These are phyloP conservation scores for Etheostoma cragini DNA, from an alignment of 2,113 vertebrate genomes.

Conservation along the genomic window DNA sequence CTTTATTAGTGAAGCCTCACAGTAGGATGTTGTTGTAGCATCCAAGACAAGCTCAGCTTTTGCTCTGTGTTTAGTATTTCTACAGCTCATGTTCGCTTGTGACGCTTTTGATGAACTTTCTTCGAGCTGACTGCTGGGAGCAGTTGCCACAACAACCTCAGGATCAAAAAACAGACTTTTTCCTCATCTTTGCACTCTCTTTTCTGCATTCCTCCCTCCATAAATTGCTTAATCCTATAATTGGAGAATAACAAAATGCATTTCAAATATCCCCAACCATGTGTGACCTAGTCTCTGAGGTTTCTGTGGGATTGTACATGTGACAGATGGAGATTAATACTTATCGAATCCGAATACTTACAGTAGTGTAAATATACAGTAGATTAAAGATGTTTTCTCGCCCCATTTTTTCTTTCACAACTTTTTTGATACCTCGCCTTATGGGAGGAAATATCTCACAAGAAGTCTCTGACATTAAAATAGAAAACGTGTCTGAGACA, in stretches of 20 bases:
- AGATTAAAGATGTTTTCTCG: neutral
- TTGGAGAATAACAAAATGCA: neutral
- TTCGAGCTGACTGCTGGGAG: slow-evolving; percentile 44
- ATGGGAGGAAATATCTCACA: neutral
- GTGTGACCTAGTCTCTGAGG: neutral
- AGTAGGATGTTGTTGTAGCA: neutral
- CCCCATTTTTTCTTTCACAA: neutral
- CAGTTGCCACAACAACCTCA: slow-evolving; percentile 72
- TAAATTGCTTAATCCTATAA: neutral
- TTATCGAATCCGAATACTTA: slow-evolving; percentile 17
- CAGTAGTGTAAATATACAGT: neutral
- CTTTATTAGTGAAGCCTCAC: neutral
- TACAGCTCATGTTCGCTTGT: neutral
- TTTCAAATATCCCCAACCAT: neutral
- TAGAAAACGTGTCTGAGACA: neutral
- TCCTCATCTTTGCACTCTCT: slow-evolving; percentile 43
- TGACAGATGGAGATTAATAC: neutral
- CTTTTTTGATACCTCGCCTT: neutral
- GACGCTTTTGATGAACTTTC: slow-evolving; percentile 48
- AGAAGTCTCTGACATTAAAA: neutral
- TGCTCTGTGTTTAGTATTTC: slow-evolving; percentile 7
- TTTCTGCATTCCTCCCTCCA: slow-evolving; percentile 8
- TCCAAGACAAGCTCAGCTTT: neutral
- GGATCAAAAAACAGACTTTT: slow-evolving; percentile 68
- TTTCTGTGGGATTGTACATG: neutral